Evolutionary conservation across 2,113 vertebrate genomes (phyloP).

Genomic region (Heterochromis multidens): DNA sequence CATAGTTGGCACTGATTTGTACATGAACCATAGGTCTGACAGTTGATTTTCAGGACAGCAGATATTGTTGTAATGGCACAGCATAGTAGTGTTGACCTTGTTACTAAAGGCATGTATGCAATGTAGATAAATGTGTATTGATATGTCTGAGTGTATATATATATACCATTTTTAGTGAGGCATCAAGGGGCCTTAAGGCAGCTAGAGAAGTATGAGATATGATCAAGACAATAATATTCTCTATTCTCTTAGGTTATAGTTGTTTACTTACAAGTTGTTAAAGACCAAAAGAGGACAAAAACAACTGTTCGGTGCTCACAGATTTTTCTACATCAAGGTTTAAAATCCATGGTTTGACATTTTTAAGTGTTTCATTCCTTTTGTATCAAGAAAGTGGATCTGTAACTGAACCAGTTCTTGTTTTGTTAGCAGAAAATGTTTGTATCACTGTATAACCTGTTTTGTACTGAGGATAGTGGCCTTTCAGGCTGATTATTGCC

Average conservation of each 20-base stretch:
- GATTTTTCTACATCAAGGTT: neutral
- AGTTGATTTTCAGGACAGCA: neutral
- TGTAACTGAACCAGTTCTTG: neutral
- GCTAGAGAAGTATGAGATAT: conserved; percentile 12
- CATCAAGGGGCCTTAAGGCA: conserved; percentile 18
- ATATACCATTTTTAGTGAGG: neutral
- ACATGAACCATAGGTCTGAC: neutral
- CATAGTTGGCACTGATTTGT: neutral
- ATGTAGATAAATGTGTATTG: neutral
- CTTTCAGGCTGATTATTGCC: conserved; percentile 1
- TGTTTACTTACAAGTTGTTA: neutral
- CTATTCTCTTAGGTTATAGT: neutral
- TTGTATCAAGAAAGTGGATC: neutral
- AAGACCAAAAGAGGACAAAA: neutral
- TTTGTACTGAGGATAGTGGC: conserved; percentile 22
- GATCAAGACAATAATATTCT: neutral
- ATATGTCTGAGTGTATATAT: neutral
- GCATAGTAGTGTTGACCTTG: neutral
- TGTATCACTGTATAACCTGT: neutral
- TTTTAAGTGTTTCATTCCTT: neutral
- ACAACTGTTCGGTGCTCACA: neutral
- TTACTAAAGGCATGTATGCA: neutral
- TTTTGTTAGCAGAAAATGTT: neutral
- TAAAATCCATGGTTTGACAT: neutral
- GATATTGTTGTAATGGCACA: neutral